Evolutionary conservation across 2,888 invertebrate genomes (phyloP), one percentile per base, ranked within the genome.

Genomic region (Aphidoletes aphidimyza): DNA sequence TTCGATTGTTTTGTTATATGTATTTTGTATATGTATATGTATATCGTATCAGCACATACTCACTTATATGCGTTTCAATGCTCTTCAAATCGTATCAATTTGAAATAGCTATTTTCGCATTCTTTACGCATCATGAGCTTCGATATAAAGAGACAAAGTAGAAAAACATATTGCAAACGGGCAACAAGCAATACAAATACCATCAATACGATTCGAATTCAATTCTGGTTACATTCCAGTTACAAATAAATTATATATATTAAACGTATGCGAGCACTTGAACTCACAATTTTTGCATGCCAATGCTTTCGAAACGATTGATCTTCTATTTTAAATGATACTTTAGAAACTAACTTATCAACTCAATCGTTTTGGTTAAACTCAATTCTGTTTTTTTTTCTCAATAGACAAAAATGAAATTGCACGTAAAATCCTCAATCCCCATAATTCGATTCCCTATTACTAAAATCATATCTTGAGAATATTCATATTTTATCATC

Each of bases 31-130:
- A 69, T 69, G 22, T 22, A 22, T n/a, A 22, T 54, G n/a, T 22
- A 22, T 14, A 30, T 30, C 30, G 30, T 2, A n/a, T n/a, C n/a
- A n/a, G n/a, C n/a, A n/a, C n/a, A n/a, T n/a, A n/a, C n/a, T n/a
- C 30, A 22, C 34, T 69, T 14, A 34, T 69, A 30, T 69, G 69
- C 69, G 69, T 69, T 69, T 30, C 30, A 30, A 69, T 69, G 14
- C 69, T 30, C 69, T 69, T 69, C 69, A 69, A 69, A 69, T 69
- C 69, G 69, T 30, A 69, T 69, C 69, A 69, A 69, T 69, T 69
- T 69, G 69, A 26, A 30, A 69, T 69, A 30, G 69, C 69, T 69
- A 69, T 69, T 69, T 69, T 69, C 69, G 34, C 69, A 69, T 69
- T 69, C 69, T 69, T 69, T 30, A 69, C 69, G 69, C 69, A 69